Evolutionary conservation across 1,140 invertebrate species (phyloP).

Genomic region (Drosophila persimilis): DNA sequence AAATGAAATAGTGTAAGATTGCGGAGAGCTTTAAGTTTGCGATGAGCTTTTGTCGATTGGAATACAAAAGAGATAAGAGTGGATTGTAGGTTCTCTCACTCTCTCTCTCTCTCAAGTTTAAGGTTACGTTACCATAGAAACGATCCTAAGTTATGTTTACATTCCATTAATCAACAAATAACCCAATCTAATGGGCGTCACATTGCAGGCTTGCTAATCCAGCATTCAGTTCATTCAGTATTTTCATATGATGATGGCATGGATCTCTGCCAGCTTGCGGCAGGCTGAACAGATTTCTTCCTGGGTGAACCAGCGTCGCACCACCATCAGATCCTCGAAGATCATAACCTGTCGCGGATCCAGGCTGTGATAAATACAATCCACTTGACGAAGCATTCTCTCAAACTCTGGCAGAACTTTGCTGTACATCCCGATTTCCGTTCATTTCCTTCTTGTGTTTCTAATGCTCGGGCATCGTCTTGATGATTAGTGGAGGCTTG

Average conservation of each 20-base stretch:
- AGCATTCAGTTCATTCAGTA: too few relatives aligned
- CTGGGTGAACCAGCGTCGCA: slow-evolving; percentile 26
- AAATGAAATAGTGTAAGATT: too few relatives aligned
- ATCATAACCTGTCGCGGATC: slow-evolving; percentile 9
- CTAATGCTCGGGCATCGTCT: slow-evolving; percentile 67
- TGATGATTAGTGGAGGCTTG: slow-evolving; percentile 65
- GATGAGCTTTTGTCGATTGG: too few relatives aligned
- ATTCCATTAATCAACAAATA: too few relatives aligned
- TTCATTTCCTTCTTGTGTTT: slow-evolving; percentile 64
- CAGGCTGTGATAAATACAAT: slow-evolving; percentile 55
- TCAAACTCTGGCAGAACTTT: slow-evolving; percentile 61
- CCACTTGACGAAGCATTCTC: slow-evolving; percentile 34
- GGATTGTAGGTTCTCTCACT: too few relatives aligned
- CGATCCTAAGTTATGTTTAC: too few relatives aligned
- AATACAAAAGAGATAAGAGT: too few relatives aligned
- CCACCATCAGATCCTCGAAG: slow-evolving; percentile 55
- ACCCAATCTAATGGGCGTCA: slow-evolving; percentile 29
- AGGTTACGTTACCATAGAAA: too few relatives aligned
- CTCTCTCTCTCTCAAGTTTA: too few relatives aligned
- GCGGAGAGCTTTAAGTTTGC: too few relatives aligned
- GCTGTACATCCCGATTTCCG: slow-evolving; percentile 66
- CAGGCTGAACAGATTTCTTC: slow-evolving; percentile 45
- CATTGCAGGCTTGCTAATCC: slow-evolving; percentile 5
- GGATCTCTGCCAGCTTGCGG: slow-evolving; percentile 59
- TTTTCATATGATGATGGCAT: slow-evolving; percentile 55